Base-by-base conservation (phyloP, 2,888 invertebrate genomes). In the Drosophila prostipennis region DNA sequence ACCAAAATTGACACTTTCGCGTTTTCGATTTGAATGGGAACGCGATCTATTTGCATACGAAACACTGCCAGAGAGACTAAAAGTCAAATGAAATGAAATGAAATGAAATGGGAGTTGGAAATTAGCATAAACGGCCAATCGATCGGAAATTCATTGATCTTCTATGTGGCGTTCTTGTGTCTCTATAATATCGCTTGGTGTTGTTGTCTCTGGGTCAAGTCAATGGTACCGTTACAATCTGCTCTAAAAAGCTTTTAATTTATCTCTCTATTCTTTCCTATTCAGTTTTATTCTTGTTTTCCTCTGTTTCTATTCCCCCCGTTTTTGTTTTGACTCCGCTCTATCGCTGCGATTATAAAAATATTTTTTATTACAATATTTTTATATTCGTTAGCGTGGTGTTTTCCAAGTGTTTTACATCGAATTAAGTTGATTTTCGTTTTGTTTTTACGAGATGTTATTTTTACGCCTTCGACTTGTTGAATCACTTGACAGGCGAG, bases 301-400 rank as follows among this genome's bases (percentile, higher is more conserved):
- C 58, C 58, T 82, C 13, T 63, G 5, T 68, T 79, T 79, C 39
- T 53, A 39, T 63, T 48, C 53, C 49, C 54, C 11, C 6, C 8
- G 1, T 13, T 32, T 29, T 57, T 57, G 56, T 55, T 57, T 39
- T 57, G 32, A n/a, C 19, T 16, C 19, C 19, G 6, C 36, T 26
- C 45, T 46, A 32, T 26, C 16, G n/a, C n/a, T 11, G 39, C 34
- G 45, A 57, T 76, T 73, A 80, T 54, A 65, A 74, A 80, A 72
- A 86, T 78, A 76, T 86, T 83, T 86, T 67, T 78, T 78, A 83
- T 80, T 76, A 74, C 76, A 78, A 86, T 80, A 80, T 79, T 72
- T 57, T 57, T 34, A 63, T 63, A 45, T 54, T 19, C 3, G 43
- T 42, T 52, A n/a, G 29, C 29, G 51, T 60, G 36, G 26, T 61